These are phyloP conservation scores for Peromyscus eremicus DNA, from an alignment of 2,797 vertebrate genomes.

Conservation along the genomic window DNA sequence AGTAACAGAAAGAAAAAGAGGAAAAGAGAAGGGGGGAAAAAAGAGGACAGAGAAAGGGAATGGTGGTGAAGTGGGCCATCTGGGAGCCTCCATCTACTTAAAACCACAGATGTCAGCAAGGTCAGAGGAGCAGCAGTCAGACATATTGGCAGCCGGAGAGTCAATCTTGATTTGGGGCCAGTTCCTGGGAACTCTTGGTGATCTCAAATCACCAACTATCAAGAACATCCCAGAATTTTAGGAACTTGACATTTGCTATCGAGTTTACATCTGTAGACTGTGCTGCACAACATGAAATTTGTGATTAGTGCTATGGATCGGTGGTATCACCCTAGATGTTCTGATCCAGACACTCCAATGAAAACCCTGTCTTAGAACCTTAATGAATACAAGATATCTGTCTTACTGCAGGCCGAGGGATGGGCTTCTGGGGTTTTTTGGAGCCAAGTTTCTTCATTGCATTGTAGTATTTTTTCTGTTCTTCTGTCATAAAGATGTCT, in stretches of 20 bases:
- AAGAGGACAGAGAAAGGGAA: neutral
- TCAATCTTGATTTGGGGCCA: neutral
- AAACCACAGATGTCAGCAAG: neutral
- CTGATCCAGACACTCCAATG: neutral
- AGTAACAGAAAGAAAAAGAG: neutral
- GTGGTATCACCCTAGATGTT: slow-evolving; percentile 24
- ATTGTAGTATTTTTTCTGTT: slow-evolving; percentile 99
- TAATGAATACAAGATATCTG: slow-evolving; percentile 54
- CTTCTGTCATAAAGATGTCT: slow-evolving; percentile 99
- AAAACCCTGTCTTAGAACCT: neutral
- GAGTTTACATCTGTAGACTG: neutral
- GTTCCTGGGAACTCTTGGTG: neutral
- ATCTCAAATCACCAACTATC: neutral
- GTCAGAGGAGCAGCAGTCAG: neutral
- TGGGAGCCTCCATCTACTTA: slow-evolving; percentile 4
- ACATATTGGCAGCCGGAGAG: neutral
- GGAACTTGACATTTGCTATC: neutral
- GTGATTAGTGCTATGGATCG: neutral
- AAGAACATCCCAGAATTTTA: slow-evolving; percentile 19
- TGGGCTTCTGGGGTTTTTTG: slow-evolving; percentile 99
- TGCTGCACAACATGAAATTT: slow-evolving; percentile 23
- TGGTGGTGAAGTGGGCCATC: neutral
- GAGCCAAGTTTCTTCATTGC: slow-evolving; percentile 99
- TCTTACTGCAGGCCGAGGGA: slow-evolving; percentile 95
- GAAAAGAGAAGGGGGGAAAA: neutral